Evolutionary conservation across 2,797 vertebrate species (phyloP).

Genomic region (Saxicola maurus): DNA sequence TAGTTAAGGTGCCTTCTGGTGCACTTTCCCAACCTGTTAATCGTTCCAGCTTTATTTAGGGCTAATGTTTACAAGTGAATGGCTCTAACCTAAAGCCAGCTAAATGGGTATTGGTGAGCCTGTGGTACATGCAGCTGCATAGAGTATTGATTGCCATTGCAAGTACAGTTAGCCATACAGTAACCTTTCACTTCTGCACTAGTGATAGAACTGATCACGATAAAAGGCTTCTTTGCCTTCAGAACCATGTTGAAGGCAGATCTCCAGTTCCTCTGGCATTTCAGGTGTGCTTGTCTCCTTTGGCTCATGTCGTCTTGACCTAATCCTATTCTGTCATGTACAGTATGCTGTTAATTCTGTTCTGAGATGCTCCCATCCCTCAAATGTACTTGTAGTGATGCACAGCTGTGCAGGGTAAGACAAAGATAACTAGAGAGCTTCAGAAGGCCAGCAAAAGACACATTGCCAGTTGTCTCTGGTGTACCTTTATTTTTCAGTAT

Average conservation of each 20-base stretch:
- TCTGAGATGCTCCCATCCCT: background rate
- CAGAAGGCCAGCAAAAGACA: background rate
- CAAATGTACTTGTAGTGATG: background rate
- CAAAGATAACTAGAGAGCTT: background rate
- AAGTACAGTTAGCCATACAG: constrained; percentile 62
- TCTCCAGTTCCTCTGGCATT: background rate
- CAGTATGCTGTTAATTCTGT: background rate
- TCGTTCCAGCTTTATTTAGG: background rate
- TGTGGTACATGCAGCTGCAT: constrained; percentile 19
- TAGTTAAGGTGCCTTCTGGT: background rate
- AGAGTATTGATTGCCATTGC: constrained; percentile 29
- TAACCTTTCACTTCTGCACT: constrained; percentile 64
- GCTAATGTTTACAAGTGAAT: background rate
- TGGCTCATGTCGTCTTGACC: background rate
- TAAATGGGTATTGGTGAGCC: constrained; percentile 16
- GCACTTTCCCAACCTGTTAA: background rate
- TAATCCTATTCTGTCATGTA: background rate
- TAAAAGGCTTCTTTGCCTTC: constrained; percentile 54
- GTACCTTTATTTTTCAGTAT: background rate
- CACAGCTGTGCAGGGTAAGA: background rate
- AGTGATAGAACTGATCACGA: constrained; percentile 39
- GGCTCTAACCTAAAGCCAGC: constrained; percentile 20
- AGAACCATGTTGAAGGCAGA: constrained; percentile 41
- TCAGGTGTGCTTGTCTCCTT: background rate
- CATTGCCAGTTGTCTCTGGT: background rate